phyloP scores from a whole-genome alignment of 2,888 invertebrate species.

The Pteria penguin region DNA sequence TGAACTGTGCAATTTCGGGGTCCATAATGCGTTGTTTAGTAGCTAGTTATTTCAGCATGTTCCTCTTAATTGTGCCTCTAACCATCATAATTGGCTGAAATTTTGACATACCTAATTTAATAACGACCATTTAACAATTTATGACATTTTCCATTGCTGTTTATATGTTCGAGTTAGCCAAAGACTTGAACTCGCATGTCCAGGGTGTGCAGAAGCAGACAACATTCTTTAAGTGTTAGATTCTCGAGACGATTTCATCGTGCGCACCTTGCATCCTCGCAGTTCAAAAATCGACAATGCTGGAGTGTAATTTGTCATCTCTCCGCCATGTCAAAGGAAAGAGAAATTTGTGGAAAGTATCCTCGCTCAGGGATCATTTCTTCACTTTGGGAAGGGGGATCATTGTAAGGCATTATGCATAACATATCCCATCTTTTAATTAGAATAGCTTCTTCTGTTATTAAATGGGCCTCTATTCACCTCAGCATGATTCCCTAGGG shows the following conservation, averaged over 20 bases:
- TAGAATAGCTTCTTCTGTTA: neutral
- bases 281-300: no score
- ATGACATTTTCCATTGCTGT: conserved; percentile 22
- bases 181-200: no score
- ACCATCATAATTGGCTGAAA: conserved; percentile 6
- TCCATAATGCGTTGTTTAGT: neutral
- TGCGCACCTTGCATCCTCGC: no score
- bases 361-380: neutral
- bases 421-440: neutral
- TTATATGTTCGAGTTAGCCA: no score
- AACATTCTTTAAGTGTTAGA: no score
- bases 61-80: conserved; percentile 5
- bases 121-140: conserved; percentile 19
- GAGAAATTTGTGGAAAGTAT: neutral
- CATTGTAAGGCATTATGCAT: neutral
- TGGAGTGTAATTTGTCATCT: no score
- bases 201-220: no score
- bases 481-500: neutral
- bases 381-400: neutral
- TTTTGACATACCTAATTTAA: conserved; percentile 11
- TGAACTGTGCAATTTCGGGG: neutral
- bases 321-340: neutral
- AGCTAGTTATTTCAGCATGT: neutral
- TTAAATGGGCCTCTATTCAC: neutral
- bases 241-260: no score